Evolutionary conservation across 2,888 invertebrate genomes (phyloP), one percentile per base, ranked within the genome.

Genomic region (Ecliptopera silaceata): DNA sequence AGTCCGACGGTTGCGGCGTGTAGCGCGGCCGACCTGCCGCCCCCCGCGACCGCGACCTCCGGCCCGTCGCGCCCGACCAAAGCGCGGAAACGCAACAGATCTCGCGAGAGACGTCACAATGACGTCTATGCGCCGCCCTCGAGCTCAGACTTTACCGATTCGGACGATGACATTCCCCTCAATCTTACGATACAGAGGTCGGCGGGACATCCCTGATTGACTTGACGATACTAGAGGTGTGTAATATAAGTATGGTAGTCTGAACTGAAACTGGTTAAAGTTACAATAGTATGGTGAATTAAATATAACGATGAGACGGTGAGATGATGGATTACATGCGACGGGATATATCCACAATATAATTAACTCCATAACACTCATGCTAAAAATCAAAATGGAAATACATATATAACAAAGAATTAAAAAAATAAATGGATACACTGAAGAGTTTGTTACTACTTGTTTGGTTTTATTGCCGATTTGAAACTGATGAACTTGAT

Each of bases 101-200:
- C 52, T 6, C 8, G 36, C 6, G 15, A 15, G 15, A 15, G 6
- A 8, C 15, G 15, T 36, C 5, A 22, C 8, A 1, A 18, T 32
- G 17, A 10, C 6, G 6, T 48, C 29, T 20, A 20, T 13, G 32
- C n/a, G 39, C 50, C 11, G 32, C 48, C 8, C 22, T n/a, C n/a
- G n/a, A 34, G 36, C 51, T 17, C 46, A 17, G 55, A 52, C n/a
- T 57, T 61, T 32, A 75, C 83, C 0, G 88, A 87, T 64, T 81
- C 87, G 1, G 88, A 88, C 44, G 88, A 88, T 55, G 76, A 88
- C 63, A 64, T 87, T 57, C 89, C 89, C 22, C 74, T 87, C 15
- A 86, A 88, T 69, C 77, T 87, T 15, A 80, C 82, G 1, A 68
- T 87, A 63, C 77, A 80, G 10, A 34, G 45, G 32, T 18, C 55